Evolutionary conservation across 2,797 vertebrate species (phyloP).

Genomic region (Argya squamiceps): DNA sequence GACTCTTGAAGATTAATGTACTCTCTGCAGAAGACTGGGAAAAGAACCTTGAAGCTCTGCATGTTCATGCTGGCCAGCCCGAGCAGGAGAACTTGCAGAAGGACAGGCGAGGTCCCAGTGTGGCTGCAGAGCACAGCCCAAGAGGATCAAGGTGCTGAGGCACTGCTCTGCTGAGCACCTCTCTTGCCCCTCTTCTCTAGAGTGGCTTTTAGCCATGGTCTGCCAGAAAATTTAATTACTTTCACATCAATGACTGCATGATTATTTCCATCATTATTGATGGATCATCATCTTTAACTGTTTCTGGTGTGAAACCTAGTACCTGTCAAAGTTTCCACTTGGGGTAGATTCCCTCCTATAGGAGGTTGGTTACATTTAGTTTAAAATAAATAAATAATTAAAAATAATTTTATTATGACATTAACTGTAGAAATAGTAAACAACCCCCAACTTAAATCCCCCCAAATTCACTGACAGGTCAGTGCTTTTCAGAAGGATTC

Average conservation of each 20-base stretch:
- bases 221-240: not conserved
- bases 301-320: not conserved
- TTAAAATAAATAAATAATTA: not conserved
- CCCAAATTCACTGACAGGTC: not conserved
- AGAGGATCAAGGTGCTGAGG: rapidly evolving
- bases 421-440: not conserved
- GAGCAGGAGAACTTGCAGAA: not conserved
- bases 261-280: not conserved
- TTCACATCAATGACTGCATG: not conserved
- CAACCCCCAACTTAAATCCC: rapidly evolving
- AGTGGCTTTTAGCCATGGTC: not conserved
- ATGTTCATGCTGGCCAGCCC: not conserved
- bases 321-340: not conserved
- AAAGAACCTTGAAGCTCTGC: not conserved
- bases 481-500: not conserved
- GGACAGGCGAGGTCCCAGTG: not conserved
- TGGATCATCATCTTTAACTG: not conserved
- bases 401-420: not conserved
- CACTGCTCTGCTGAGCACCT: not conserved
- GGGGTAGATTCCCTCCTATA: not conserved
- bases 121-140: not conserved
- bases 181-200: rapidly evolving
- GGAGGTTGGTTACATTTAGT: not conserved
- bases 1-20: not conserved
- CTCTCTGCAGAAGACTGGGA: not conserved